These are phyloP conservation scores for Pollicipes pollicipes DNA, from an alignment of 1,140 invertebrate genomes.

Conservation along the genomic window DNA sequence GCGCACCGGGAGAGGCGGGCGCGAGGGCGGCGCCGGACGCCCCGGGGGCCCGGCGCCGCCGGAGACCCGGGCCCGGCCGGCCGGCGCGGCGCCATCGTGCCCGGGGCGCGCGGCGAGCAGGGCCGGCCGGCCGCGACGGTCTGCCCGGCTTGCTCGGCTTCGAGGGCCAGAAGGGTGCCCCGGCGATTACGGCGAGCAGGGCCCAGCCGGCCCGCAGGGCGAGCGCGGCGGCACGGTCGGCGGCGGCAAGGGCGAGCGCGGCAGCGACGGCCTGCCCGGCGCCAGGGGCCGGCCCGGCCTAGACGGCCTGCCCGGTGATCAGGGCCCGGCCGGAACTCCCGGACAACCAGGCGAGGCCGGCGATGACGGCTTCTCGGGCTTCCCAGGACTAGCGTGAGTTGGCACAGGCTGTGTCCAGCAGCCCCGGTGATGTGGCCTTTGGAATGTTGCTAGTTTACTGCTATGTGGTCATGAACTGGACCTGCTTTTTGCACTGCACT, in stretches of 20 bases:
- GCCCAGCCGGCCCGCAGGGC: constrained; percentile 28
- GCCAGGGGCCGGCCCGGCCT: neutral
- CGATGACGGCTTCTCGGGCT: neutral
- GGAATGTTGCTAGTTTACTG: neutral
- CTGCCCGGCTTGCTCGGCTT: constrained; percentile 48
- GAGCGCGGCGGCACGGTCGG: constrained; percentile 4
- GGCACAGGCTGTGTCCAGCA: too few relatives aligned
- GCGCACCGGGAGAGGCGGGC: constrained; percentile 25
- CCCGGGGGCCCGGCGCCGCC: constrained; percentile 17
- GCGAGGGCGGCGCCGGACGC: constrained; percentile 17
- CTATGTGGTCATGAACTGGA: too few relatives aligned
- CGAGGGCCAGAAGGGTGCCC: constrained; percentile 39
- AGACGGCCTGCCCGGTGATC: constrained; percentile 8
- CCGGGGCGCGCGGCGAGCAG: constrained; percentile 50
- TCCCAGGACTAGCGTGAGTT: neutral
- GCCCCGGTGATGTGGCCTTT: too few relatives aligned
- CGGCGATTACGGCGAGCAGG: constrained; percentile 28
- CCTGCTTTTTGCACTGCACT: too few relatives aligned
- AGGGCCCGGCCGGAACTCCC: neutral
- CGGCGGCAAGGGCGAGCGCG: constrained; percentile 2
- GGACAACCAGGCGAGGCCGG: neutral
- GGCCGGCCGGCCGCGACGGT: constrained; percentile 47
- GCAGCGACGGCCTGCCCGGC: constrained; percentile 8
- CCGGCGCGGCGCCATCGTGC: constrained; percentile 35
- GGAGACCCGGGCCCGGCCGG: constrained; percentile 42